Percentiles rank a stretch among this genome's conserved stretches.
Conservation (phyloP, 2,113 vertebrate genomes). For the Micronycteris hirsuta region DNA sequence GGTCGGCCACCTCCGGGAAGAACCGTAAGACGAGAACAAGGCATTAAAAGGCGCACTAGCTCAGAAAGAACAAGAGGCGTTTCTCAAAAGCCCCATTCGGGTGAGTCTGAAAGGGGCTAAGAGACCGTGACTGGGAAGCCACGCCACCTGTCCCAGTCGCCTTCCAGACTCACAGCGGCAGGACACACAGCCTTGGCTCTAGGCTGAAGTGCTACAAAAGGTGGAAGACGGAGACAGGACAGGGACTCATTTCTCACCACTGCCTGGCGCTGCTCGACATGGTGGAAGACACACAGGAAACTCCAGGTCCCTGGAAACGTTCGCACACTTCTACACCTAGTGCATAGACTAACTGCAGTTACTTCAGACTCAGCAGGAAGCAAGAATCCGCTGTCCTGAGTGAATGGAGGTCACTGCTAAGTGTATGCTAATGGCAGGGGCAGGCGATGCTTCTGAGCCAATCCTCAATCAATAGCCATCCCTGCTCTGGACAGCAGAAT, state of each 20-base stretch:
- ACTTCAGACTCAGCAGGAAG: constrained; percentile 81
- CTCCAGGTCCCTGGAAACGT: background rate
- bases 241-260: background rate
- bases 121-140: background rate
- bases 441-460: constrained; percentile 50
- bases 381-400: constrained; percentile 58
- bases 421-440: constrained; percentile 80
- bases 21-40: rapidly evolving
- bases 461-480: constrained; percentile 76
- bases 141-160: rapidly evolving
- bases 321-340: background rate
- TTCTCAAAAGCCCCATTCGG: background rate
- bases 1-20: background rate
- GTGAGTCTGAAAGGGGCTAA: background rate
- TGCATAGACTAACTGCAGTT: constrained; percentile 59
- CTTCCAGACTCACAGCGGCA: background rate
- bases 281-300: background rate
- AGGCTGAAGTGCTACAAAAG: background rate
- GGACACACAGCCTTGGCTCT: background rate
- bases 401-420: constrained; percentile 80
- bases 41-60: background rate
- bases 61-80: background rate
- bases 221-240: background rate
- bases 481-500: constrained; percentile 66
- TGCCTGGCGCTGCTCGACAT: background rate